Evolutionary conservation across 2,113 vertebrate genomes (phyloP).

Genomic region (Ceratotherium simum): DNA sequence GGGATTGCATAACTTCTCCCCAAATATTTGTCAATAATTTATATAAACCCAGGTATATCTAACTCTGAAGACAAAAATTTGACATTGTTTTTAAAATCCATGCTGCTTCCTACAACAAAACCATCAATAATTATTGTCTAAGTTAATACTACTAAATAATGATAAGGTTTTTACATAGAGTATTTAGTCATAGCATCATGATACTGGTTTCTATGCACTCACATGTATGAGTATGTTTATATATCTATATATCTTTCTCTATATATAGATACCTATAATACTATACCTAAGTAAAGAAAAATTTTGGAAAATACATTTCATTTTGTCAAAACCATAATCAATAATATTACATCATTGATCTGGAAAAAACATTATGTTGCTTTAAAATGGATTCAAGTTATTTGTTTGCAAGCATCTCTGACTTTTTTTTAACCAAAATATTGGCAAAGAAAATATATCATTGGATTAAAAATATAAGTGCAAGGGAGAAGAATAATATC

Average conservation of each 20-base stretch:
- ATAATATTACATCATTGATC: neutral
- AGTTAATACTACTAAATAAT: neutral
- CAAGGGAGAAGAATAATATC: neutral
- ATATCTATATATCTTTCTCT: too few relatives aligned
- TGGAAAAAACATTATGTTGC: neutral
- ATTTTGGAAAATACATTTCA: neutral
- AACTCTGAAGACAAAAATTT: neutral
- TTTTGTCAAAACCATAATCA: neutral
- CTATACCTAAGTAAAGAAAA: neutral
- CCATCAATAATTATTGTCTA: neutral
- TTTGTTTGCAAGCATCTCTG: neutral
- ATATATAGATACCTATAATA: too few relatives aligned
- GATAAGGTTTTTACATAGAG: neutral
- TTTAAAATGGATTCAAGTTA: neutral
- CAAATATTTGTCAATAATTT: conserved; percentile 10
- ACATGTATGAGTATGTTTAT: too few relatives aligned
- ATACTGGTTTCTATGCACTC: neutral
- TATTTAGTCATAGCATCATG: neutral
- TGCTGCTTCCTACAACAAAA: neutral
- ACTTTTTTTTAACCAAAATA: neutral
- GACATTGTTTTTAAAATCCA: neutral
- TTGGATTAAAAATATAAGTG: neutral
- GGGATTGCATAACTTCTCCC: neutral
- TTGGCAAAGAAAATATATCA: neutral
- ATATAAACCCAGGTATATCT: neutral